Conservation (phyloP, 2,888 invertebrate genomes). For the Drymonia ruficornis region DNA sequence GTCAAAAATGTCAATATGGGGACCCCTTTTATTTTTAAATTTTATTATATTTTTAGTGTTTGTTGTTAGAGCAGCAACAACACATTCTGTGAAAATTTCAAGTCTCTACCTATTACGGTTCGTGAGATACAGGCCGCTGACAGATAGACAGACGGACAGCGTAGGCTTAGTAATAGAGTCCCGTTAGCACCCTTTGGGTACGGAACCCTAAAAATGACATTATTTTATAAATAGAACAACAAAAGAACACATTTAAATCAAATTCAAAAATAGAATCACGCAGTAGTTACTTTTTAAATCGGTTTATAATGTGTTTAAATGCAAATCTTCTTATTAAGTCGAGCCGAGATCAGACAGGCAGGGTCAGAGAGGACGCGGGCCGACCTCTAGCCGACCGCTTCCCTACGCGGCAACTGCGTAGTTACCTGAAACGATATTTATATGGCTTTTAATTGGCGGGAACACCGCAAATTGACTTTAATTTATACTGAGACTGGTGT, state of each 20-base stretch:
- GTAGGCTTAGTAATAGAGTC: too few species aligned
- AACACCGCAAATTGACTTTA: slow-evolving; percentile 6
- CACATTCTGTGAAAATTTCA: too few species aligned
- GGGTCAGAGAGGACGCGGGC: slow-evolving; percentile 34
- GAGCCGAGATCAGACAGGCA: slow-evolving; percentile 12
- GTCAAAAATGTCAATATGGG: too few species aligned
- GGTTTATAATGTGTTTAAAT: slow-evolving; percentile 21
- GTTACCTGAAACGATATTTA: slow-evolving; percentile 18
- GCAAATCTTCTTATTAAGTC: slow-evolving; percentile 22
- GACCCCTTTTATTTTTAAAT: too few species aligned
- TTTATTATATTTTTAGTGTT: too few species aligned
- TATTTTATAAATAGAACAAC: not conserved
- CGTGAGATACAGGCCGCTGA: too few species aligned
- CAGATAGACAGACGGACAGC: too few species aligned
- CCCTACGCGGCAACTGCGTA: slow-evolving; percentile 30
- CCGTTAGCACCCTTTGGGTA: too few species aligned
- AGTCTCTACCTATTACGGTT: too few species aligned
- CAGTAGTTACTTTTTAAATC: slow-evolving; percentile 7
- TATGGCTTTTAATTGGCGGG: slow-evolving; percentile 8
- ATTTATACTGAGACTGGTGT: not conserved
- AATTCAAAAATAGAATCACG: slow-evolving; percentile 3
- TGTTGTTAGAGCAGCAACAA: too few species aligned
- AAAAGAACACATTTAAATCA: not conserved
- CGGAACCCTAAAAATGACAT: too few species aligned
- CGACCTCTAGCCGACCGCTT: slow-evolving; percentile 37